Percentiles rank a stretch among this genome's conserved stretches.
These are phyloP conservation scores for Notospermus geniculatus DNA, from an alignment of 1,140 invertebrate species.

Conservation along the genomic window DNA sequence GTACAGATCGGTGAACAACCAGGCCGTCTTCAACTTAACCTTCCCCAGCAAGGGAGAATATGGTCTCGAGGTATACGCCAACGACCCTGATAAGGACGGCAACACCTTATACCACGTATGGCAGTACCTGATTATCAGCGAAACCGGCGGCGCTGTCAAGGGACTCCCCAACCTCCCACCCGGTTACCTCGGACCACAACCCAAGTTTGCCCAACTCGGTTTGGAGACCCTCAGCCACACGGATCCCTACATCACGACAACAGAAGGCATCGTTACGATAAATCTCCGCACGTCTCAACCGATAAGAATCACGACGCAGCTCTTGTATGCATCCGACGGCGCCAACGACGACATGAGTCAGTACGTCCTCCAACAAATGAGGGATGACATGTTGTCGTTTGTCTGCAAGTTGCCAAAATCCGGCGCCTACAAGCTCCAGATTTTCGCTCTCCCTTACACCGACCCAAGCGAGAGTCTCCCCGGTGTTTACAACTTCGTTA, in stretches of 20 bases:
- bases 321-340: constrained; percentile 31
- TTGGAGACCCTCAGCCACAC: constrained; percentile 43
- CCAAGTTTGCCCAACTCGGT: constrained; percentile 47
- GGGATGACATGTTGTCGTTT: constrained; percentile 39
- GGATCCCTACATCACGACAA: constrained; percentile 50
- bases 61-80: constrained; percentile 55
- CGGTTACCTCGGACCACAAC: constrained; percentile 52
- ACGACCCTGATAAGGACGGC: constrained; percentile 51
- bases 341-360: constrained; percentile 35
- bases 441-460: constrained; percentile 47
- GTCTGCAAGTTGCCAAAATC: constrained; percentile 37
- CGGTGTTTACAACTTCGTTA: constrained; percentile 55
- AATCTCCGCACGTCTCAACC: constrained; percentile 33
- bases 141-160: constrained; percentile 39
- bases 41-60: constrained; percentile 51
- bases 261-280: constrained; percentile 43
- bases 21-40: constrained; percentile 52
- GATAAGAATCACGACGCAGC: constrained; percentile 51
- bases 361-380: constrained; percentile 48
- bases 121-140: constrained; percentile 52
- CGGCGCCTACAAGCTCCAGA: constrained; percentile 55
- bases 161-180: constrained; percentile 49
- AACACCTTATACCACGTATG: constrained; percentile 51
- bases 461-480: constrained; percentile 51
- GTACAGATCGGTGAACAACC: constrained; percentile 48